These are phyloP conservation scores for Drosophila gaucha DNA, from an alignment of 2,888 invertebrate species.

Conservation along the genomic window DNA sequence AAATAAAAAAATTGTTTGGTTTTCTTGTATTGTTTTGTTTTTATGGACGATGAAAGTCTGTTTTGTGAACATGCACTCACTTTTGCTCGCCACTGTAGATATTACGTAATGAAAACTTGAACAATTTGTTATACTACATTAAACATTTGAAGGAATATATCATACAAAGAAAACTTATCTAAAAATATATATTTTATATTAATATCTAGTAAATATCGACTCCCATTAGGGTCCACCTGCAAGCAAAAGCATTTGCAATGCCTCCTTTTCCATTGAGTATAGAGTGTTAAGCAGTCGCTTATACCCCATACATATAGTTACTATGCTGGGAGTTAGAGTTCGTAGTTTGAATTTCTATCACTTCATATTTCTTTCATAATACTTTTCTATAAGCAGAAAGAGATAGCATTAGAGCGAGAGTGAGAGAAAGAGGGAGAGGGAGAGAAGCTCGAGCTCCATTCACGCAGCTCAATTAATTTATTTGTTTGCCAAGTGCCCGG, in stretches of 20 bases:
- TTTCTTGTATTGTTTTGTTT: too few species aligned
- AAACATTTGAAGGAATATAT: too few species aligned
- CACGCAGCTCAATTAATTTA: slow-evolving; percentile 73
- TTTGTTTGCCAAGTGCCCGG: slow-evolving; percentile 70
- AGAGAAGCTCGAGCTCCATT: slow-evolving; percentile 10
- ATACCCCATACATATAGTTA: background rate
- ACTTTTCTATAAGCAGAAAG: slow-evolving; percentile 35
- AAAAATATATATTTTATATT: background rate
- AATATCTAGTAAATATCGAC: too few species aligned
- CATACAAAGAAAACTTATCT: too few species aligned
- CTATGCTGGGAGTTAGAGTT: slow-evolving; percentile 8
- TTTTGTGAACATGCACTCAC: too few species aligned
- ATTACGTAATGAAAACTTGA: too few species aligned
- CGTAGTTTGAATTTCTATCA: slow-evolving; percentile 62
- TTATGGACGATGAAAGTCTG: too few species aligned
- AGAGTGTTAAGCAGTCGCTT: background rate
- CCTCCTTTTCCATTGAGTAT: background rate
- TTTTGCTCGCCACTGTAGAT: too few species aligned
- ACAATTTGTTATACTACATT: too few species aligned
- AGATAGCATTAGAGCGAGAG: background rate
- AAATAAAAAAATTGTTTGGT: too few species aligned
- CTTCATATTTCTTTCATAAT: slow-evolving; percentile 71
- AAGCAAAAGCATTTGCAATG: too few species aligned
- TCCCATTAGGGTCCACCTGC: too few species aligned
- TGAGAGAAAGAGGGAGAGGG: background rate